A percentile compares a stretch with the other conserved stretches of the same genome.
Evolutionary conservation across 2,113 vertebrate species (phyloP).

Genomic region (Lophochroa leadbeateri): DNA sequence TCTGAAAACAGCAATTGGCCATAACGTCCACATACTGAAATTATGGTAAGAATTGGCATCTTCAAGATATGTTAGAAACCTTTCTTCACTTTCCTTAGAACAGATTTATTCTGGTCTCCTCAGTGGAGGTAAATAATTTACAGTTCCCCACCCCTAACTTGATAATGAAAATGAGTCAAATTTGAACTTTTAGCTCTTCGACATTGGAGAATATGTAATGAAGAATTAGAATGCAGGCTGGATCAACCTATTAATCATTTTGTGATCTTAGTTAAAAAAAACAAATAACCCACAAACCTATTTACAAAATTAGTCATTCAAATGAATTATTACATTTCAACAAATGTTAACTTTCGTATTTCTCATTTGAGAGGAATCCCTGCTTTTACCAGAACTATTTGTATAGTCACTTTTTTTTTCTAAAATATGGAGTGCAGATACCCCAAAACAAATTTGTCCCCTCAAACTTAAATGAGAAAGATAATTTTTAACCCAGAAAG

Average conservation of each 20-base stretch:
- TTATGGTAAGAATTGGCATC: neutral
- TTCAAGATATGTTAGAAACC: neutral
- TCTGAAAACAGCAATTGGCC: neutral
- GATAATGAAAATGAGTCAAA: constrained; percentile 46
- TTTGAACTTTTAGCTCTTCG: constrained; percentile 48
- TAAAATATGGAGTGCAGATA: neutral
- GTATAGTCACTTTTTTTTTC: neutral
- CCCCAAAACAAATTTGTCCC: neutral
- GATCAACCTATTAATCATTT: constrained; percentile 55
- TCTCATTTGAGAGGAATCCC: neutral
- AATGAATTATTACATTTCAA: constrained; percentile 60
- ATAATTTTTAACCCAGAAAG: neutral
- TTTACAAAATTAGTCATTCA: constrained; percentile 56
- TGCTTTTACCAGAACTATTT: neutral
- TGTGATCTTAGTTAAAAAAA: neutral
- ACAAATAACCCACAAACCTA: neutral
- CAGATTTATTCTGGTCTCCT: constrained; percentile 27
- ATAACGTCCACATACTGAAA: neutral
- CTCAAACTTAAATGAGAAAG: neutral
- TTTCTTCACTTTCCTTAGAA: constrained; percentile 20
- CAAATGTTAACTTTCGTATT: constrained; percentile 51
- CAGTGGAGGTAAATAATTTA: constrained; percentile 42
- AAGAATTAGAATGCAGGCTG: constrained; percentile 23
- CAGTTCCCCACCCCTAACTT: constrained; percentile 25
- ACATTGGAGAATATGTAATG: constrained; percentile 24